Conservation (phyloP, 2,888 invertebrate species). For the Melipona beecheii region DNA sequence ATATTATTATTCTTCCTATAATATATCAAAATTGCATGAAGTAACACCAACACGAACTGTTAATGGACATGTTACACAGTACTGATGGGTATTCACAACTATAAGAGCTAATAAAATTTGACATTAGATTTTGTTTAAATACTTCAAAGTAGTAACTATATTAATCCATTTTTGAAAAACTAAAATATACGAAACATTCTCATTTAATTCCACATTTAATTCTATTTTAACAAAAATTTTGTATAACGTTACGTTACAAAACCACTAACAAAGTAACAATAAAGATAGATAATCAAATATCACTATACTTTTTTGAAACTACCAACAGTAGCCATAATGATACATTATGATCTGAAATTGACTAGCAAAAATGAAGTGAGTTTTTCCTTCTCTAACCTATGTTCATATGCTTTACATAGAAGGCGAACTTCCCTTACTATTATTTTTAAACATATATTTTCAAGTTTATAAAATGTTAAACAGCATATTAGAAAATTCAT, state of each 20-base stretch:
- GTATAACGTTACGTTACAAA: slow-evolving; percentile 39
- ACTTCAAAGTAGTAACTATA: slow-evolving; percentile 37
- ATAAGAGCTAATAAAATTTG: slow-evolving; percentile 19
- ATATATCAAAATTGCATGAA: slow-evolving; percentile 48
- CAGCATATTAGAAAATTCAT: not conserved
- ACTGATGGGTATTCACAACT: slow-evolving; percentile 24
- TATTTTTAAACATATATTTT: slow-evolving; percentile 10
- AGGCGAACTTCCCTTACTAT: slow-evolving; percentile 5
- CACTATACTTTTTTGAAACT: slow-evolving; percentile 42
- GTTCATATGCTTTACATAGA: slow-evolving; percentile 24
- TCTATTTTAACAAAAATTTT: slow-evolving; percentile 36
- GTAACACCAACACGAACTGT: slow-evolving; percentile 53
- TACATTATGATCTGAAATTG: slow-evolving; percentile 45
- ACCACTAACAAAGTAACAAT: slow-evolving; percentile 40
- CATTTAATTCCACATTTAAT: slow-evolving; percentile 18
- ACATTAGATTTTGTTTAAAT: slow-evolving; percentile 26
- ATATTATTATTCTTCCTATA: slow-evolving; percentile 38
- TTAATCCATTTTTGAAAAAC: slow-evolving; percentile 39
- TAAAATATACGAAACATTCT: slow-evolving; percentile 34
- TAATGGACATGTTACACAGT: slow-evolving; percentile 56
- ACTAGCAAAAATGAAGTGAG: slow-evolving; percentile 39
- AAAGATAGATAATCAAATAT: slow-evolving; percentile 49
- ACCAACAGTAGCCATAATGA: slow-evolving; percentile 42
- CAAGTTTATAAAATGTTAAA: not conserved
- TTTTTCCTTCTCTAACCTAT: slow-evolving; percentile 16